These are phyloP conservation scores for Narcine bancroftii DNA, from an alignment of 2,113 vertebrate species.

Conservation along the genomic window DNA sequence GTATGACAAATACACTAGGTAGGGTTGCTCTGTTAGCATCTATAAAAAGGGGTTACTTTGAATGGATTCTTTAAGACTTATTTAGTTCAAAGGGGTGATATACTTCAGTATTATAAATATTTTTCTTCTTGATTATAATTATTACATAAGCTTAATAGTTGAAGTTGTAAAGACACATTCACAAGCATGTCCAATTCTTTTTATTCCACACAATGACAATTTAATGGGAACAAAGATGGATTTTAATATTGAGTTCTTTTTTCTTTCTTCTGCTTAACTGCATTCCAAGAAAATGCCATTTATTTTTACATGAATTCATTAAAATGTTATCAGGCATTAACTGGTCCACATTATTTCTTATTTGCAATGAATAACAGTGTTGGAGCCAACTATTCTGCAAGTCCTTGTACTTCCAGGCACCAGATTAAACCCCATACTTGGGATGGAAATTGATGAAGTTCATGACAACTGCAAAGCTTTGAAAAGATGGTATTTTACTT, in stretches of 20 bases:
- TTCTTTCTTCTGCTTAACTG: too few species aligned
- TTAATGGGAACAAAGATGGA: neutral
- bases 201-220: neutral
- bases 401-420: neutral
- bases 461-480: neutral
- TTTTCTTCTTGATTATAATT: neutral
- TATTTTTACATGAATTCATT: neutral
- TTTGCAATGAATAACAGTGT: neutral
- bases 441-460: neutral
- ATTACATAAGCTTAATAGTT: neutral
- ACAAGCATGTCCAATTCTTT: neutral
- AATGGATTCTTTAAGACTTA: neutral
- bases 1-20: neutral
- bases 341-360: neutral
- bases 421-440: slow-evolving; percentile 12
- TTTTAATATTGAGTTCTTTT: neutral
- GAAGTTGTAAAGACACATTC: neutral
- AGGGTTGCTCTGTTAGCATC: neutral
- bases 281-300: neutral
- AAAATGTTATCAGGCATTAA: neutral
- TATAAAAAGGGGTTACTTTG: neutral
- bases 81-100: neutral
- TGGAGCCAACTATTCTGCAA: neutral
- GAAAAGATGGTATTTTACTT: neutral
- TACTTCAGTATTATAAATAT: neutral